Conservation (phyloP, 2,888 invertebrate genomes). For the Strigamia transsilvanica region DNA sequence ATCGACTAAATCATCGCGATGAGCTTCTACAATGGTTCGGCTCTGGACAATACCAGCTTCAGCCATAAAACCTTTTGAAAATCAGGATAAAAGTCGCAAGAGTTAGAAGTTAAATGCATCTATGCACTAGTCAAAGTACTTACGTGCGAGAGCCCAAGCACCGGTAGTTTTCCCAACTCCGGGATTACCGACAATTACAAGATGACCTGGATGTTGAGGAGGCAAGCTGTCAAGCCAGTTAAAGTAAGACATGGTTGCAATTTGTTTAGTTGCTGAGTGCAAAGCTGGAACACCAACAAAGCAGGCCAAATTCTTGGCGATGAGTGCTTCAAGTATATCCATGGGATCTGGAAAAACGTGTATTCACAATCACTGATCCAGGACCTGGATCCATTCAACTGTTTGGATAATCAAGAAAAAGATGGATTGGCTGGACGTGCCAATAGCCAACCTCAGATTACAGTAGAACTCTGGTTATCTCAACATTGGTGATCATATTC, state of each 20-base stretch:
- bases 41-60: conserved; percentile 28
- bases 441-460: too few relatives aligned
- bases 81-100: too few relatives aligned
- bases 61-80: conserved; percentile 8
- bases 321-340: not conserved
- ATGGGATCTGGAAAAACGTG: conserved; percentile 37
- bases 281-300: conserved; percentile 7
- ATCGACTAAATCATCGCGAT: conserved; percentile 42
- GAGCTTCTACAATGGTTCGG: conserved; percentile 17
- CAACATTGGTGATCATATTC: too few relatives aligned
- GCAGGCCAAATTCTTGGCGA: not conserved
- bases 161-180: conserved; percentile 27
- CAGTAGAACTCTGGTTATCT: too few relatives aligned
- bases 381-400: too few relatives aligned
- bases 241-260: conserved; percentile 1
- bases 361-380: too few relatives aligned
- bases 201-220: conserved; percentile 7
- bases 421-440: too few relatives aligned
- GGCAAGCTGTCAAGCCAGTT: conserved; percentile 23
- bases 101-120: too few relatives aligned
- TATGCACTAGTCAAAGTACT: not conserved
- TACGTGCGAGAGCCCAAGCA: conserved; percentile 29
- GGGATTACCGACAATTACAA: conserved; percentile 30
- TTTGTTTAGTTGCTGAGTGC: conserved; percentile 11
- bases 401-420: too few relatives aligned